Base-by-base conservation (phyloP, 2,113 vertebrate species). In the Anoura caudifer region DNA sequence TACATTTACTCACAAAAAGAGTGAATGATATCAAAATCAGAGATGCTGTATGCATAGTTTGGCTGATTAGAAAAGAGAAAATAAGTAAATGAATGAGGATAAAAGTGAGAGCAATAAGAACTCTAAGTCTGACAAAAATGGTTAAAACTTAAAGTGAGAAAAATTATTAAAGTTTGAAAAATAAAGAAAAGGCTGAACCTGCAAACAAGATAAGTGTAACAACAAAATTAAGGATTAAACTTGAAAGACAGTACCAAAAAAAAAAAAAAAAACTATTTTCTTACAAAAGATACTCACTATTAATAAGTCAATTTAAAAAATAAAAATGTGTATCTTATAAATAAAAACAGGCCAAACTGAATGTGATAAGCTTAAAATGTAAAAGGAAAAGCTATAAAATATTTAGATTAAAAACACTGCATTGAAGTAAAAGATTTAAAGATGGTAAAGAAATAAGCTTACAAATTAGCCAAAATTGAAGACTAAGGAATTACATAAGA, bases 391-490 rank as follows among this genome's bases (percentile, higher is more conserved):
- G 9, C 65, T 59, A 85, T 65, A 47, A 90, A 87, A 93, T 22
- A 9, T 70, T 61, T 83, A 54, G 36, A 45, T 61, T 76, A 28
- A 93, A 90, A 88, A 47, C 70, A 83, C 7, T 86, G 22, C 16
- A 31, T 31, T 84, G 61, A 86, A 1, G 50, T 65, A 80, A 95
- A 83, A 84, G 26, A 69, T 79, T 52, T 73, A 41, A 88, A 45
- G 3, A 14, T 70, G 7, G 50, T 45, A 91, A 87, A 65, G 13
- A 47, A 8, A 33, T 16, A 7, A 3, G 14, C 13, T 70, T 43
- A 56, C 11, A 91, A 91, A 79, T 94, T 84, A 79, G 87, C 36
- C 8, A 72, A 87, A 91, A 70, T 77, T 45, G 20, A 90, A 93
- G 20, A 87, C n/a, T 81, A 33, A 93, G n/a, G 47, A 33, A 76